Evolutionary conservation across 2,113 vertebrate genomes (phyloP).

Genomic region (Platycercus adscitus): DNA sequence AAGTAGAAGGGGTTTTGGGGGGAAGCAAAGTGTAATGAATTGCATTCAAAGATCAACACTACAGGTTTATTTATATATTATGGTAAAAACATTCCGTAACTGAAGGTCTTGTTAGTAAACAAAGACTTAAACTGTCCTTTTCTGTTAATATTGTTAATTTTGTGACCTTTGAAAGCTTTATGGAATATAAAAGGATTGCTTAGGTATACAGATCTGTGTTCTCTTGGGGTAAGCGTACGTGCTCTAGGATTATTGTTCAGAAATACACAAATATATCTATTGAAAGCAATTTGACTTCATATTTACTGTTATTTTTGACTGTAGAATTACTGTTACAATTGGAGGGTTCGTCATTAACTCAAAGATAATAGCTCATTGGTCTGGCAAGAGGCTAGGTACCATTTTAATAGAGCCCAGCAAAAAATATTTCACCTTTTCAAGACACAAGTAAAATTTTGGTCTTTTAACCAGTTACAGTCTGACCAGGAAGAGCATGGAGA

Average conservation of each 20-base stretch:
- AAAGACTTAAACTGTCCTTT: neutral
- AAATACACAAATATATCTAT: neutral
- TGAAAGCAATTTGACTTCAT: neutral
- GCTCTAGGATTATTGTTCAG: neutral
- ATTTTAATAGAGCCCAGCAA: neutral
- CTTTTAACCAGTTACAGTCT: neutral
- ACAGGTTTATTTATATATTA: neutral
- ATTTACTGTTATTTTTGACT: neutral
- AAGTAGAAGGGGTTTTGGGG: neutral
- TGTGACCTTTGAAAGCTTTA: neutral
- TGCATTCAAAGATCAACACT: neutral
- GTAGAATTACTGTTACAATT: neutral
- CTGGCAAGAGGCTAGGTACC: neutral
- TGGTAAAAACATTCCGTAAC: neutral
- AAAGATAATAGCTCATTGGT: neutral
- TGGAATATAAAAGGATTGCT: neutral
- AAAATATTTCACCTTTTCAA: neutral
- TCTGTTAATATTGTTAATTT: neutral
- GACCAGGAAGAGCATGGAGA: neutral
- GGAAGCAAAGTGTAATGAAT: neutral
- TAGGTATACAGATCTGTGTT: neutral
- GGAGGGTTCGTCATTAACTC: neutral
- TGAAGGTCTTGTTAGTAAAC: neutral
- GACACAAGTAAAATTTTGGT: neutral
- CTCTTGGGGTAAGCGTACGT: rapidly evolving